Evolutionary conservation across 1,140 invertebrate genomes (phyloP).

Genomic region (Eufriesea mexicana): DNA sequence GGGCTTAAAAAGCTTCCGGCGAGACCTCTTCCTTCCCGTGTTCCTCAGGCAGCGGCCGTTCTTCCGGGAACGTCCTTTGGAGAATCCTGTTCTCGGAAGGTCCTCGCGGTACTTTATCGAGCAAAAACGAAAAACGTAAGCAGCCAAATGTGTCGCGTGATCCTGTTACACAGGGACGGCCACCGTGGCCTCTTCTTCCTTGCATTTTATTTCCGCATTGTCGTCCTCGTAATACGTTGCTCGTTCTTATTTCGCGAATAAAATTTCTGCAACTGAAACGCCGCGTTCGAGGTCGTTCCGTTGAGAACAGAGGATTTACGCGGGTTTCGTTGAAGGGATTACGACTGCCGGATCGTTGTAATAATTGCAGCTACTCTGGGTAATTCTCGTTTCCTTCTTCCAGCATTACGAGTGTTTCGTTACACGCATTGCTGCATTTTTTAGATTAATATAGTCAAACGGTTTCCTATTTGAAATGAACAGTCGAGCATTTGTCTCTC

Average conservation of each 20-base stretch:
- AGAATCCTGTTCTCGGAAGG: slow-evolving; percentile 49
- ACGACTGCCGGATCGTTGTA: too few species aligned
- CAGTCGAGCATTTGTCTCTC: too few species aligned
- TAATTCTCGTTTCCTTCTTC: too few species aligned
- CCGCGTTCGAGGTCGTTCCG: neutral
- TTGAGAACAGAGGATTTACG: neutral
- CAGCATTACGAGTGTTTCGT: too few species aligned
- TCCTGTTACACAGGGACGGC: slow-evolving; percentile 15
- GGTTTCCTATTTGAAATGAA: too few species aligned
- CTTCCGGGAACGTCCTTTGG: slow-evolving; percentile 46
- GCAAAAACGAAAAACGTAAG: neutral
- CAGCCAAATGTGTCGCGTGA: slow-evolving; percentile 50
- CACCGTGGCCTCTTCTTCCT: slow-evolving; percentile 38
- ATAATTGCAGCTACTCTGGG: neutral
- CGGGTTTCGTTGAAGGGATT: neutral
- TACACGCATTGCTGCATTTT: too few species aligned
- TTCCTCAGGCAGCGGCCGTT: slow-evolving; percentile 27
- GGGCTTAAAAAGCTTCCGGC: slow-evolving; percentile 41
- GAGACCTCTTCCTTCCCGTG: slow-evolving; percentile 10
- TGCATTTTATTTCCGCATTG: slow-evolving; percentile 33
- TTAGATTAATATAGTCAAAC: too few species aligned
- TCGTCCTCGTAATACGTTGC: slow-evolving; percentile 51
- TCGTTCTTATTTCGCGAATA: slow-evolving; percentile 27
- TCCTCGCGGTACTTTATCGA: slow-evolving; percentile 36
- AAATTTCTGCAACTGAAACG: neutral